Evolutionary conservation across 1,140 invertebrate genomes (phyloP), one percentile per base, ranked within the genome.

Genomic region (Philopotamus ludificatus): DNA sequence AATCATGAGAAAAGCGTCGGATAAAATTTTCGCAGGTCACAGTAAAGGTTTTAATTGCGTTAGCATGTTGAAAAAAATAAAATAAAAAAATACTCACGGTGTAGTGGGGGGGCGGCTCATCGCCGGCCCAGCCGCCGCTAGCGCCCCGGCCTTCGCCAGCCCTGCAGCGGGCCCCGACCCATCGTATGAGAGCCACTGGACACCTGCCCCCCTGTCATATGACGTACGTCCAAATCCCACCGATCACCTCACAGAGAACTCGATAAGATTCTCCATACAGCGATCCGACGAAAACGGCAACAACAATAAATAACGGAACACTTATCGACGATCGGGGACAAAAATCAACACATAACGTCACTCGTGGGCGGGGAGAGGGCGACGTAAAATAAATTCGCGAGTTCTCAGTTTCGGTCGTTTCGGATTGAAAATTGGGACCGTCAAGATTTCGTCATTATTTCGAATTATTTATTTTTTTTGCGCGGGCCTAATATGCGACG

Each of bases 91-190:
- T 76, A 81, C 79, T 81, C 71, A 81, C 79, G 76, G 74, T 78
- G 79, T 76, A 78, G 77, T 76, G 76, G 77, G 75, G 77, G 73
- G 75, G 74, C 76, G 76, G 77, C 77, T 77, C 79, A 81, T 81
- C 77, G 79, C 79, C 77, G 78, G 72, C 59, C 72, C 74, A 76
- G 73, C 74, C 78, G 76, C 76, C 74, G 75, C 77, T 75, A 77
- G 65, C 68, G 68, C 62, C 60, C 51, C 62, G 58, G 77, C 77
- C 73, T 76, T 76, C 74, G 71, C 76, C 77, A 76, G 76, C 75
- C 74, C 74, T 75, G 68, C 72, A 74, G 74, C 73, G 77, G 75
- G 77, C 76, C 75, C 78, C 71, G 64, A 34, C 45, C 21, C 41
- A 53, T 53, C 53, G 21, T 61, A 70, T 75, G 74, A 73, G 71